A percentile compares a stretch with the other conserved stretches of the same genome.
Evolutionary conservation across 92 coral and sea anemone genomes (phyloP).

Genomic region (Epizoanthus rinbou): DNA sequence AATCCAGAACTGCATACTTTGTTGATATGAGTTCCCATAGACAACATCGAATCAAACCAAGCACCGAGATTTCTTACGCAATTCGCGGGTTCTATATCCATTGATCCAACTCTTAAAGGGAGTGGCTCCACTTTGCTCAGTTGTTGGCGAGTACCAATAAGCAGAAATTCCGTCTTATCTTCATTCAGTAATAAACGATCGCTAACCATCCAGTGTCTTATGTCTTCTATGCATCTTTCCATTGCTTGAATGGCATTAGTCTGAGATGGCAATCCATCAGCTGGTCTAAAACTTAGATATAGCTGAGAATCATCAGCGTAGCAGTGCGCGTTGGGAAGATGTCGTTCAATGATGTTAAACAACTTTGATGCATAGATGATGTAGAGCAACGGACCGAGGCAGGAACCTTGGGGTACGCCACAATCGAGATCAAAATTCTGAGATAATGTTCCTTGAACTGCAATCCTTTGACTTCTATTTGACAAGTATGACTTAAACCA

Average conservation of each 20-base stretch:
- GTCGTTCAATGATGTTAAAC: background rate
- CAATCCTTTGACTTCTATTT: constrained; percentile 43
- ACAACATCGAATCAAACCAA: constrained; percentile 39
- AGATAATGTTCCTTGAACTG: constrained; percentile 48
- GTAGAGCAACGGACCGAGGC: constrained; percentile 40
- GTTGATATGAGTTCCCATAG: constrained; percentile 17
- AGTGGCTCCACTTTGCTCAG: constrained; percentile 42
- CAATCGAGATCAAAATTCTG: constrained; percentile 13
- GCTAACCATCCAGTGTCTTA: constrained; percentile 56
- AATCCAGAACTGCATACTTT: constrained; percentile 18
- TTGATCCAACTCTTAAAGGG: too few relatives aligned
- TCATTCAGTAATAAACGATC: constrained; percentile 53
- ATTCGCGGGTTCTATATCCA: constrained; percentile 5
- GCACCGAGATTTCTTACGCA: constrained; percentile 38
- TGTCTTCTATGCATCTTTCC: constrained; percentile 41
- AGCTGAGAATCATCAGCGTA: constrained; percentile 13
- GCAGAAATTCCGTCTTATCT: constrained; percentile 49
- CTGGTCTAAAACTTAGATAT: constrained; percentile 26
- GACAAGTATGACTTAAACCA: constrained; percentile 49
- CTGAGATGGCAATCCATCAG: constrained; percentile 37
- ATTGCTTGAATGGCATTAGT: constrained; percentile 39
- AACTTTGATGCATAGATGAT: too few relatives aligned
- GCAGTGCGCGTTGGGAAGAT: constrained; percentile 21
- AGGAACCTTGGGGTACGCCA: constrained; percentile 46
- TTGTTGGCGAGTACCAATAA: constrained; percentile 52